Evolutionary conservation across 2,113 vertebrate genomes (phyloP).

Genomic region (Lampris incognitus): DNA sequence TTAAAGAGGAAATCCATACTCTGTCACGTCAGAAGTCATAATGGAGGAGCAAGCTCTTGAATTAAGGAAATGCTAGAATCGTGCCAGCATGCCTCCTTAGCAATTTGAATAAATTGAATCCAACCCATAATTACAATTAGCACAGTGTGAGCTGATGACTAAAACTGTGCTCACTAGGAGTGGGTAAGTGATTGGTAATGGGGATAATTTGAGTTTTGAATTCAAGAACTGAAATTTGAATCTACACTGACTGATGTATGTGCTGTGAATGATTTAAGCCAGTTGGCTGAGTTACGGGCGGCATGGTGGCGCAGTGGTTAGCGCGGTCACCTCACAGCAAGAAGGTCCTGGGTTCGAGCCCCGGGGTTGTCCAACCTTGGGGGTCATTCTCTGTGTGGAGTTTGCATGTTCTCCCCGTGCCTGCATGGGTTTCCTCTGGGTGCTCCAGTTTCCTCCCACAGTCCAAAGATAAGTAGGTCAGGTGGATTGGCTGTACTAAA

Average conservation of each 20-base stretch:
- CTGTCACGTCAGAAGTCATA: constrained; percentile 52
- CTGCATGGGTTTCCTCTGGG: too few relatives aligned
- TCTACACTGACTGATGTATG: constrained; percentile 79
- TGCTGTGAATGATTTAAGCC: constrained; percentile 70
- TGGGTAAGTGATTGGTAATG: constrained; percentile 84
- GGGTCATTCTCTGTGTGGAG: too few relatives aligned
- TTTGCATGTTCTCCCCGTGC: too few relatives aligned
- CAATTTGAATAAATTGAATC: constrained; percentile 84
- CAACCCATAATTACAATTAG: constrained; percentile 88
- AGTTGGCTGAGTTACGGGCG: constrained; percentile 56
- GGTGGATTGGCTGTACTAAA: too few relatives aligned
- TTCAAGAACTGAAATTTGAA: constrained; percentile 84
- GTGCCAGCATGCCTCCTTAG: constrained; percentile 82
- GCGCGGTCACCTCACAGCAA: too few relatives aligned
- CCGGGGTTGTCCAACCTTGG: too few relatives aligned
- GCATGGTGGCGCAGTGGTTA: too few relatives aligned
- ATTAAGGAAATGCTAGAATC: constrained; percentile 80
- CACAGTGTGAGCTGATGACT: constrained; percentile 85
- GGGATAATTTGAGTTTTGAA: constrained; percentile 85
- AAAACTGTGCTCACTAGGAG: constrained; percentile 83
- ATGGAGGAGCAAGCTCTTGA: constrained; percentile 71
- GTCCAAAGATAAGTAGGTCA: too few relatives aligned
- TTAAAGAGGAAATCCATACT: constrained; percentile 61
- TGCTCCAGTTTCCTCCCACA: too few relatives aligned
- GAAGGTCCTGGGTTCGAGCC: too few relatives aligned